Base-by-base conservation (phyloP, 2,797 vertebrate genomes). In the Liparis tanakae region DNA sequence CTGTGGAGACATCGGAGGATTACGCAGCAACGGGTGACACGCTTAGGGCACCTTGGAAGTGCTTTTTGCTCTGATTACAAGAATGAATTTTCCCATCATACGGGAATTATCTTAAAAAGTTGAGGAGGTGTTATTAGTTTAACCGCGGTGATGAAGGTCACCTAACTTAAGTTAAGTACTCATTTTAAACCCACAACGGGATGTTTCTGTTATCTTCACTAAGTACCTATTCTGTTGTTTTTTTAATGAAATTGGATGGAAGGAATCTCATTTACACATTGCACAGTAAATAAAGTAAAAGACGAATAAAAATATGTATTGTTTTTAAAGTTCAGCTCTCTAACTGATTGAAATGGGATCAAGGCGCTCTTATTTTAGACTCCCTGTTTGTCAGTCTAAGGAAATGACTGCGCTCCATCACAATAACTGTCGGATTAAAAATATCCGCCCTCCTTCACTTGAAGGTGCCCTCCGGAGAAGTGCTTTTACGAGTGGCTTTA, bases 1-100 rank as follows among this genome's bases (percentile, higher is more conserved):
- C 67, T 70, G 81, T 48, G 63, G 64, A 85, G 90, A 91, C 84
- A 90, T 78, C 85, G 80, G 65, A 73, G 86, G 89, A 90, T 92
- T 90, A 89, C 77, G 79, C 58, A 56, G 57, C 36, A 4, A 25
- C 17, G 78, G 86, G 81, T 76, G 79, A 85, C 86, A 85, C 30
- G 72, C 76, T 61, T 64, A 83, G 71, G 88, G 72, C 61, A 79
- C 77, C 79, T 67, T 34, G 39, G 62, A 74, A 74, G 76, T 2
- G 39, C 78, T 72, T 72, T 30, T 70, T 54, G 5, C 71, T 58
- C 65, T 81, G 79, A 89, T 89, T 84, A 79, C 67, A 79, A 68
- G 60, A 80, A 79, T 71, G 22, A 58, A 68, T 85, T 83, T 81
- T 73, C 39, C 71, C 76, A 67, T 80, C 69, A 68, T 36, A 59